These are phyloP conservation scores for Drosophila sordidapex DNA, from an alignment of 2,888 invertebrate species.

Conservation along the genomic window DNA sequence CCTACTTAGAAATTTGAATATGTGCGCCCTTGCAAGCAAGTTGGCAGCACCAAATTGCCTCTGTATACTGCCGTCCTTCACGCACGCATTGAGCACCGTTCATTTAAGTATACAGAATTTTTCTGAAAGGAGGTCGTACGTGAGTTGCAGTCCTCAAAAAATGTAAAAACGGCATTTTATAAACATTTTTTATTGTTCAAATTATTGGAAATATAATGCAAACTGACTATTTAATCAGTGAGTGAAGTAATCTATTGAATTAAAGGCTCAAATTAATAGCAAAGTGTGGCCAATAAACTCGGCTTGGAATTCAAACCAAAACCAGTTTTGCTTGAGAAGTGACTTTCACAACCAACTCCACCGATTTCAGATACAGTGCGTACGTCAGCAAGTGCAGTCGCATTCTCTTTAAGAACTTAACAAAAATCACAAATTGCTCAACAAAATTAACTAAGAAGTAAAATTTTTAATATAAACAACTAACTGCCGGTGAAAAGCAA, in stretches of 20 bases:
- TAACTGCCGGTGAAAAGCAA: background rate
- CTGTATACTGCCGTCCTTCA: conserved; percentile 26
- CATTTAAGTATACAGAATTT: conserved; percentile 72
- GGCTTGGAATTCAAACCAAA: conserved; percentile 19
- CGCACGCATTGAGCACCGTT: conserved; percentile 6
- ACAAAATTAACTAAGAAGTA: conserved; percentile 1
- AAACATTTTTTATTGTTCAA: background rate
- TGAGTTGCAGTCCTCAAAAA: conserved; percentile 29
- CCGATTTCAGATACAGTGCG: conserved; percentile 25
- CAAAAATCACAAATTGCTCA: conserved; percentile 2
- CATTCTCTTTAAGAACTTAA: background rate
- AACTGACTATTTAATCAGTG: background rate
- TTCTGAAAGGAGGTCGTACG: conserved; percentile 43
- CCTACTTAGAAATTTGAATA: conserved; percentile 14
- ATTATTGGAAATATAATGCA: background rate
- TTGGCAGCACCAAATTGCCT: conserved; percentile 30
- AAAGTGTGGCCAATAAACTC: background rate
- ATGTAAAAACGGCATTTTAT: conserved; percentile 7
- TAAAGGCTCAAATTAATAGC: background rate
- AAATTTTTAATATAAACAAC: conserved; percentile 2
- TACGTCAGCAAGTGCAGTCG: conserved; percentile 60
- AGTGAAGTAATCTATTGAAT: background rate
- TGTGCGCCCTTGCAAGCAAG: conserved; percentile 16
- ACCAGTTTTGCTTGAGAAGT: conserved; percentile 46
- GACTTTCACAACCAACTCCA: conserved; percentile 25